Evolutionary conservation across 2,797 vertebrate genomes (phyloP).

Genomic region (Anniella stebbinsi): DNA sequence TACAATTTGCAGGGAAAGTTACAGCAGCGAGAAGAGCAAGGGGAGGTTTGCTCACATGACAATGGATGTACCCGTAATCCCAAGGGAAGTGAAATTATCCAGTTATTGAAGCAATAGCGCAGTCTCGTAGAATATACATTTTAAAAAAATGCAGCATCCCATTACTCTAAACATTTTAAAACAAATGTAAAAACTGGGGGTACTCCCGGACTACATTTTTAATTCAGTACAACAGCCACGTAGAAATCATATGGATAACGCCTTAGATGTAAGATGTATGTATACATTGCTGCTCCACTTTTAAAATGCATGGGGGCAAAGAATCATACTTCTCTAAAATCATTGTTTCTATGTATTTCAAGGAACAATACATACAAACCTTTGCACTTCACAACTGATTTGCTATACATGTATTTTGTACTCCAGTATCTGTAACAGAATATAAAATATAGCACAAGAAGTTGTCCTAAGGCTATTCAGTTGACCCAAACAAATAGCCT

Average conservation of each 20-base stretch:
- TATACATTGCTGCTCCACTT: background rate
- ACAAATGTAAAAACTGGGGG: background rate
- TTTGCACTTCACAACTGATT: background rate
- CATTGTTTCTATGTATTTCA: background rate
- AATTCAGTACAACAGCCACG: background rate
- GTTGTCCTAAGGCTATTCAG: background rate
- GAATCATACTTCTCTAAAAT: background rate
- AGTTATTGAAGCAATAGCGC: background rate
- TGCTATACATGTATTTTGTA: background rate
- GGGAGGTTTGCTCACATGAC: background rate
- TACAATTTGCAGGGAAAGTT: background rate
- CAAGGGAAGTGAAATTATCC: background rate
- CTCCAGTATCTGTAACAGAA: background rate
- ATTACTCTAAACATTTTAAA: constrained; percentile 23
- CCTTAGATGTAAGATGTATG: background rate
- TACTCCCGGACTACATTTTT: background rate
- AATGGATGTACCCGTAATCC: background rate
- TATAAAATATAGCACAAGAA: background rate
- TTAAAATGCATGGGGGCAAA: background rate
- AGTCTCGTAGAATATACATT: background rate
- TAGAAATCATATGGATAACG: background rate
- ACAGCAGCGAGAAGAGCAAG: background rate
- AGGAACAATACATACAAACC: background rate
- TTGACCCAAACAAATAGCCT: background rate
- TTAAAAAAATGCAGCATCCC: background rate